Evolutionary conservation across 2,888 invertebrate species (phyloP).

Genomic region (Zygothrica quintamaculata): DNA sequence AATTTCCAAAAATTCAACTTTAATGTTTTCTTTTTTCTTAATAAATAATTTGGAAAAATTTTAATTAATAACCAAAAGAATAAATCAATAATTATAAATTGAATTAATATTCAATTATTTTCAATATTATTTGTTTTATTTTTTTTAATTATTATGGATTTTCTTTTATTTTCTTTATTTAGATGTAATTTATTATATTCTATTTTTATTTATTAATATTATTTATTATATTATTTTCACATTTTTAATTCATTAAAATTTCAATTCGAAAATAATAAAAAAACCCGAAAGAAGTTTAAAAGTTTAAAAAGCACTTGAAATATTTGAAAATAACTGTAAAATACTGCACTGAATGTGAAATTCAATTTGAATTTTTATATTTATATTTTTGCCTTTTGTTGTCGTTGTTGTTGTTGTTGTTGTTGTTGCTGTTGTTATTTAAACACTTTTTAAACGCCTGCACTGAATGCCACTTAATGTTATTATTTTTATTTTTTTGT

Average conservation of each 20-base stretch:
- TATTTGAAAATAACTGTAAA: conserved; percentile 4
- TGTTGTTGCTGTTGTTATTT: conserved; percentile 26
- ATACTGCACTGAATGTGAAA: conserved; percentile 11
- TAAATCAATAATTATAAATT: background rate
- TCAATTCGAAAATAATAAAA: no score
- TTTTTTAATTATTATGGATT: background rate
- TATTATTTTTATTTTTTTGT: conserved; percentile 29
- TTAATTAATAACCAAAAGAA: conserved; percentile 1
- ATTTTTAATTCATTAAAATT: no score
- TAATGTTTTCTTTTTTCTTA: background rate
- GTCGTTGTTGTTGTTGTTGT: conserved; percentile 15
- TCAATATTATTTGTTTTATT: background rate
- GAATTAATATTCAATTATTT: conserved; percentile 5
- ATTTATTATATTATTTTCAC: background rate
- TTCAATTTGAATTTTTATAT: conserved; percentile 20
- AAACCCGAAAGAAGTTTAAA: background rate
- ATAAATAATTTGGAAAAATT: background rate
- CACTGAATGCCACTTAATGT: conserved; percentile 32
- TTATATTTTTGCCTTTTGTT: conserved; percentile 47
- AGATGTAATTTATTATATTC: background rate
- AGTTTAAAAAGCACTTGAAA: background rate
- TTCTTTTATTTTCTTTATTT: background rate
- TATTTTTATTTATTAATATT: background rate
- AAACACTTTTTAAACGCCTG: conserved; percentile 48
- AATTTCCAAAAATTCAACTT: background rate